A percentile compares a stretch with the other conserved stretches of the same genome.
phyloP scores from a whole-genome alignment of 2,888 invertebrate species.

The Ophioninae sp. region DNA sequence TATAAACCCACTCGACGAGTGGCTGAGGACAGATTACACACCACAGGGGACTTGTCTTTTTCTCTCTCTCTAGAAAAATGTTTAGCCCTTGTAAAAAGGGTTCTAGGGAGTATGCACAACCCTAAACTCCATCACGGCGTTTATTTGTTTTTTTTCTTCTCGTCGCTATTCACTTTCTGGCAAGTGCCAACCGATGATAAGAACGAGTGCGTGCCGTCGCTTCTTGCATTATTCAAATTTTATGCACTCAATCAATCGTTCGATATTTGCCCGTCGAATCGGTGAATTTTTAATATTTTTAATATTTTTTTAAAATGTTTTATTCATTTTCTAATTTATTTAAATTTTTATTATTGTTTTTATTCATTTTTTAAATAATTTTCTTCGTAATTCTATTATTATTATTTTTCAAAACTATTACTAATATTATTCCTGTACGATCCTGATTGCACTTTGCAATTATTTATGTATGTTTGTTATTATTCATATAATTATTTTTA shows the following conservation, averaged over 20 bases:
- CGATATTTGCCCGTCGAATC: conserved; percentile 36
- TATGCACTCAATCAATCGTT: conserved; percentile 60
- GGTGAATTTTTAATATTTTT: not conserved
- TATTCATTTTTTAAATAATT: not conserved
- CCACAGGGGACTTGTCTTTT: conserved; percentile 72
- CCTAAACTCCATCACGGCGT: not conserved
- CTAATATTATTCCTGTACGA: not conserved
- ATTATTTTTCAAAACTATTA: not conserved
- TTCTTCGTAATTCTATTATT: not conserved
- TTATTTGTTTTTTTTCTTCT: conserved; percentile 28
- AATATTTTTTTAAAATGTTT: not conserved
- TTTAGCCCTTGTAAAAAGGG: conserved; percentile 58
- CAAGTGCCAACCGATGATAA: conserved; percentile 75
- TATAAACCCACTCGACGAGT: conserved; percentile 70
- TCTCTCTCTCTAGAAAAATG: conserved; percentile 61
- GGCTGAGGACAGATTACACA: conserved; percentile 79
- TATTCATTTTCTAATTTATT: not conserved
- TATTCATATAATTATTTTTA: not conserved
- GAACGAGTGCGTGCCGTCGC: conserved; percentile 63
- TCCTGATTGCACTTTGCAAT: not conserved
- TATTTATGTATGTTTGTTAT: not conserved
- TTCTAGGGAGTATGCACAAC: conserved; percentile 37
- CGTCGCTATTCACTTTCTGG: conserved; percentile 68
- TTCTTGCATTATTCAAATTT: conserved; percentile 59
- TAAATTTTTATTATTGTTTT: not conserved